These are phyloP conservation scores for Prorops nasuta DNA, from an alignment of 1,140 invertebrate genomes.

Conservation along the genomic window DNA sequence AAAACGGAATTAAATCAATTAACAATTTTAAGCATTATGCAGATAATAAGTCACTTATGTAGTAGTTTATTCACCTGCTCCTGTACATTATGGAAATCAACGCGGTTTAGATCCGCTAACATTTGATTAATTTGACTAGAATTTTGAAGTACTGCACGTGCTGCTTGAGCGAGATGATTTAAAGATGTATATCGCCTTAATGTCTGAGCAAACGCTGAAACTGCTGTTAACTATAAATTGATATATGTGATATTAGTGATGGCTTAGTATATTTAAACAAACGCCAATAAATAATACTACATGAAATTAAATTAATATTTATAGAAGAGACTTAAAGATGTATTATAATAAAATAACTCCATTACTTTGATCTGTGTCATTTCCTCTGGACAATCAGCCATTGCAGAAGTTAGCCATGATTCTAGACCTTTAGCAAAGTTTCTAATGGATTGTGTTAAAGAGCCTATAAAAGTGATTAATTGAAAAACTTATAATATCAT, in stretches of 20 bases:
- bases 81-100: conserved; percentile 97
- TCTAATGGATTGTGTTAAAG: conserved; percentile 88
- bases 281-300: no score
- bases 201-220: conserved; percentile 92
- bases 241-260: conserved; percentile 2
- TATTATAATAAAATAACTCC: no score
- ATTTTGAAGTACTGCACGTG: conserved; percentile 93
- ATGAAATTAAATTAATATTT: background rate
- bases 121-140: conserved; percentile 95
- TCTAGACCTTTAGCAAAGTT: conserved; percentile 93
- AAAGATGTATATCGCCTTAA: conserved; percentile 94
- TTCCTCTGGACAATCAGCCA: conserved; percentile 80
- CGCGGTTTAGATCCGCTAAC: conserved; percentile 93
- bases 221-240: conserved; percentile 63
- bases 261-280: background rate
- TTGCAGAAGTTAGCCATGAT: conserved; percentile 81
- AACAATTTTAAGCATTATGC: background rate
- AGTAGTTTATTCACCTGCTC: conserved; percentile 61
- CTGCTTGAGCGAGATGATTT: conserved; percentile 97
- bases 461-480: conserved; percentile 56
- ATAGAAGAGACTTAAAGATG: no score
- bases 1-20: conserved; percentile 11
- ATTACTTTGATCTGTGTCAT: conserved; percentile 80
- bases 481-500: background rate
- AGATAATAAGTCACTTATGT: conserved; percentile 1